Base-by-base conservation (phyloP, 2,113 vertebrate genomes). In the Mesitornis unicolor region DNA sequence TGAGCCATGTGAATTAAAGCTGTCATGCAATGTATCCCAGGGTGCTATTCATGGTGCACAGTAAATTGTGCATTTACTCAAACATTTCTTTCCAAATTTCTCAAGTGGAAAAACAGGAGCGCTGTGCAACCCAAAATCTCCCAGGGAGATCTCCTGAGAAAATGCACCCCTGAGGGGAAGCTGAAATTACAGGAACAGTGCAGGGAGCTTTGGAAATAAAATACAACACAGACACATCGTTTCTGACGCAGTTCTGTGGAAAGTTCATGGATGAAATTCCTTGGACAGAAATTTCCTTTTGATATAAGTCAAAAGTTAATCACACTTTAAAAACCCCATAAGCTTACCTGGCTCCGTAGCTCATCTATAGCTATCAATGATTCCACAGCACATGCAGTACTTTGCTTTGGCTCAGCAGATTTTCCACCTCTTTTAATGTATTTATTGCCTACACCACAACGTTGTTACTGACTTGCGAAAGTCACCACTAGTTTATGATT, bases 171-270 rank as follows among this genome's bases (percentile, higher is more conserved):
- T 16, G 7, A 57, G 21, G 79, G 21, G 48, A 64, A 56, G 36
- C 45, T 53, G 71, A 31, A 86, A 43, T 31, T 63, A 22, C 76
- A 68, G 59, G 42, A 86, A 50, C 26, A 57, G 69, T 3, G 0
- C 65, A 21, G 63, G 24, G 67, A 73, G 48, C 51, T 83, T 35
- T 83, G 75, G 43, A 51, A 53, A 57, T 40, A 45, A 42, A 85
- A 8, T 29, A 47, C 38, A 45, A 8, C 65, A 53, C 33, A 47
- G n/a, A 25, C 50, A 24, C 1, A 3, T 3, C 0, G 1, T 7
- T 12, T 65, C 47, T 84, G 81, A 80, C 81, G 47, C 60, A 82
- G 47, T 35, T 63, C 42, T 56, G 22, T 35, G 53, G 65, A 67
- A 79, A 82, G 82, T 26, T 67, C 14, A 11, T 5, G 29, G 33